Percentiles rank a stretch among this genome's conserved stretches.
Evolutionary conservation across 2,797 vertebrate species (phyloP).

Genomic region (Coreius guichenoti): DNA sequence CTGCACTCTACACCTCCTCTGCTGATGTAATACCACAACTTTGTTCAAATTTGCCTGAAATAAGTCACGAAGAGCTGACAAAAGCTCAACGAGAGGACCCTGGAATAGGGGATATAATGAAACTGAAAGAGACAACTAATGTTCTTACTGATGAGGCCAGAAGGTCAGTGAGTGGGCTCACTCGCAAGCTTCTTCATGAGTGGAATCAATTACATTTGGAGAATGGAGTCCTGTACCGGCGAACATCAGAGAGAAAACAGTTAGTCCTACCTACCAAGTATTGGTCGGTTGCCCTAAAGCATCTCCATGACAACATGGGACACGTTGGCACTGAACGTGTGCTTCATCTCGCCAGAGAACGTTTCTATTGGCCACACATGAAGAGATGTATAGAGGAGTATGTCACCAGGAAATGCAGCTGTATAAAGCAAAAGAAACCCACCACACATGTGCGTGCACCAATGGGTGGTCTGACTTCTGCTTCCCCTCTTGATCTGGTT

Average conservation of each 20-base stretch:
- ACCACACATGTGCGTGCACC: neutral
- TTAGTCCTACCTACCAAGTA: conserved; percentile 9
- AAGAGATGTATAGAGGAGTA: neutral
- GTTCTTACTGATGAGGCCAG: neutral
- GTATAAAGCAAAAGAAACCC: neutral
- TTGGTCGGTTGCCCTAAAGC: neutral
- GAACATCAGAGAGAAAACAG: conserved; percentile 7
- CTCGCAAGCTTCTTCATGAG: neutral
- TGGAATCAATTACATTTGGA: neutral
- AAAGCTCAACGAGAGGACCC: neutral
- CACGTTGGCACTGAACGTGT: neutral
- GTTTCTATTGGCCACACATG: neutral
- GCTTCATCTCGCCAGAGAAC: neutral
- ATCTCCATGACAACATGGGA: neutral
- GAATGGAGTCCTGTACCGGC: neutral
- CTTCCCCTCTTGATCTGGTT: neutral
- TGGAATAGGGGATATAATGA: neutral
- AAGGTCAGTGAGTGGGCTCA: neutral
- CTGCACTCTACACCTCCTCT: neutral
- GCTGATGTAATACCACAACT: neutral
- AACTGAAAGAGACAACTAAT: neutral
- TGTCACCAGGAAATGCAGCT: neutral
- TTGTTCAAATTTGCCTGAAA: neutral
- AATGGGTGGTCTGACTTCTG: neutral
- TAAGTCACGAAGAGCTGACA: neutral